These are phyloP conservation scores for Drosophila austrosaltans DNA, from an alignment of 2,888 invertebrate genomes.

Conservation along the genomic window DNA sequence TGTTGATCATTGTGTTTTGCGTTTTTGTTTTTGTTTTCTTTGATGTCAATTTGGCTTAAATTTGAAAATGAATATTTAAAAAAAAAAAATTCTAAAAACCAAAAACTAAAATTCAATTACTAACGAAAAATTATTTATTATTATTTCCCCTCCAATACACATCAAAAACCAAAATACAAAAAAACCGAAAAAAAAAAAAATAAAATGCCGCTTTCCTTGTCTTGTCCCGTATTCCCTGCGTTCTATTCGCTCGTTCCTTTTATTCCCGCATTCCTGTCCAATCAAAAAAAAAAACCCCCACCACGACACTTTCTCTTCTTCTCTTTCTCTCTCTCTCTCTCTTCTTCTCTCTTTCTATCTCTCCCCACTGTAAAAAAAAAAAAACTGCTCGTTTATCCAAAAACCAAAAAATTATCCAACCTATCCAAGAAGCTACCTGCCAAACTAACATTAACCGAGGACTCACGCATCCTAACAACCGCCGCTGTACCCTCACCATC, in stretches of 20 bases:
- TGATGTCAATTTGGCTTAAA: slow-evolving; percentile 57
- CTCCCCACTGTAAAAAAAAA: slow-evolving; percentile 31
- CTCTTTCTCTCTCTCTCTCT: slow-evolving; percentile 35
- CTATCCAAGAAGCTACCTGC: slow-evolving; percentile 83
- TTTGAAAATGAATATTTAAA: slow-evolving; percentile 29
- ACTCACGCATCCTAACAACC: slow-evolving; percentile 82
- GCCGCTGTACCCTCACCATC: slow-evolving; percentile 83
- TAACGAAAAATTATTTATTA: slow-evolving; percentile 71
- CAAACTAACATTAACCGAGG: slow-evolving; percentile 84
- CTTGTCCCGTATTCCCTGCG: slow-evolving; percentile 18
- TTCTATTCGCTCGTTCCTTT: slow-evolving; percentile 28
- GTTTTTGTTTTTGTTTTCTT: slow-evolving; percentile 37
- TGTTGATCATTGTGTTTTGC: neutral
- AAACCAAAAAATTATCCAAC: slow-evolving; percentile 33
- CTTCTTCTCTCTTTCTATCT: slow-evolving; percentile 13
- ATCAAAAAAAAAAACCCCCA: slow-evolving; percentile 10
- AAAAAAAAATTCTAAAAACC: neutral
- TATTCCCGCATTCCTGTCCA: neutral
- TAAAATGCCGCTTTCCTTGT: slow-evolving; percentile 27
- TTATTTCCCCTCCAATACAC: slow-evolving; percentile 28
- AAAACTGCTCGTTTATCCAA: slow-evolving; percentile 27
- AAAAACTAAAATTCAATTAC: slow-evolving; percentile 58
- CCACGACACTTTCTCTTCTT: slow-evolving; percentile 35
- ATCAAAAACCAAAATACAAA: slow-evolving; percentile 13
- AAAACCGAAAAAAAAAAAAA: slow-evolving; percentile 17